Evolutionary conservation across 2,113 vertebrate species (phyloP), one percentile per base, ranked within the genome.

Genomic region (Sphyrna mokarran): DNA sequence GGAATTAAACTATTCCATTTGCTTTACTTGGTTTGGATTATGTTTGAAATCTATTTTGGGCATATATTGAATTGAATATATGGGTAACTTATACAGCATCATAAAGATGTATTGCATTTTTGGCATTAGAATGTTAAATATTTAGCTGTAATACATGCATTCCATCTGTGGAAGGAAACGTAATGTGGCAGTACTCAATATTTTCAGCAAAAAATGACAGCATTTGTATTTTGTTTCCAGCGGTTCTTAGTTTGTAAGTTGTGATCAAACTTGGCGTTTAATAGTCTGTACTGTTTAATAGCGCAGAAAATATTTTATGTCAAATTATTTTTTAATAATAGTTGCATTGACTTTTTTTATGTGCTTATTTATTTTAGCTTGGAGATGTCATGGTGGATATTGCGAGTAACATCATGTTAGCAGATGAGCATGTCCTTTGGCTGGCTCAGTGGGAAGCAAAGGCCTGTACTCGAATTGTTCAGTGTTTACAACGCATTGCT

Each of bases 351-450:
- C 40, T 89, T 70, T 33, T 48, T 95, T 58, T 69, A 94, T 14
- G 10, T 37, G 93, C n/a, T 97, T 93, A 95, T 90, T 93, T 93
- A 63, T 80, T 40, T 78, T 96, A 99, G 99, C 98, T 99, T 0
- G 99, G 99, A 0, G 98, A 99, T 0, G 98, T 99, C 96, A 99
- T 99, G 98, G 98, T 99, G 29, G 99, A 98, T 97, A 99, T 99
- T 96, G 98, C 99, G 23, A 99, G 99, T 96, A 99, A 99, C 96
- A 97, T 99, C 96, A 99, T 99, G 99, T 97, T 99, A 96, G 98
- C 99, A 0, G 99, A 99, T 1, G 99, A 99, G 96, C 97, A 98
- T 2, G 98, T 99, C 93, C 97, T 99, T 95, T 98, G 98, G 98
- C 98, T 98, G 98, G 99, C 99, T 0, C 99, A 99, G 97, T 98